Conservation (phyloP, 2,797 vertebrate species). For the Poecilia gillii region DNA sequence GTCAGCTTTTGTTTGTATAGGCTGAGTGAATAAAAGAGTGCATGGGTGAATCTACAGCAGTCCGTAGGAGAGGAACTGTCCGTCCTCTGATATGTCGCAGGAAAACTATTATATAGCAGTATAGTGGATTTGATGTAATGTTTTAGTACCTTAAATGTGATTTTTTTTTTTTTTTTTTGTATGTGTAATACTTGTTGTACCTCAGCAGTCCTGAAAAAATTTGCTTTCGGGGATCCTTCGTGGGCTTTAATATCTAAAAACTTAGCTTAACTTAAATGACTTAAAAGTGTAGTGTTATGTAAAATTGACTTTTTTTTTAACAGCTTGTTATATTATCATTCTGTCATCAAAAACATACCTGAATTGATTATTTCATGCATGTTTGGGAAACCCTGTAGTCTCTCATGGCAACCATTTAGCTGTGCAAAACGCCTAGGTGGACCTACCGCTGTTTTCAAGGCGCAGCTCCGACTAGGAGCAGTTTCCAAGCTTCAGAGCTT, state of each 20-base stretch:
- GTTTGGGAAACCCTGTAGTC: no score
- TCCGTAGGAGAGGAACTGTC: neutral
- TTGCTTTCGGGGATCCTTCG: neutral
- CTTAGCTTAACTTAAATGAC: neutral
- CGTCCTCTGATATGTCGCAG: neutral
- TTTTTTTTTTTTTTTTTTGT: no score
- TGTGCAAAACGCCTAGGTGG: no score
- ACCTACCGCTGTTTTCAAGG: no score
- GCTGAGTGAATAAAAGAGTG: neutral
- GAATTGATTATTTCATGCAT: no score
- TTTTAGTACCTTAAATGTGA: neutral
- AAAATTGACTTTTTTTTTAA: no score
- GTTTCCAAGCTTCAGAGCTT: no score
- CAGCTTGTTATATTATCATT: no score
- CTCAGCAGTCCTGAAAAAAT: neutral
- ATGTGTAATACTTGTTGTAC: no score
- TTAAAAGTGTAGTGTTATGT: neutral
- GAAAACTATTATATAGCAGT: neutral
- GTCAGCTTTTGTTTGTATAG: constrained; percentile 1
- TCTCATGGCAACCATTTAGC: no score
- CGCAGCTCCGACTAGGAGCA: no score
- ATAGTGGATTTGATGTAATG: neutral
- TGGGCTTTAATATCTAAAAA: neutral
- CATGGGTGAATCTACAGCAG: neutral
- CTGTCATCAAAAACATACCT: no score